Percentiles rank a stretch among this genome's conserved stretches.
Conservation (phyloP, 2,113 vertebrate genomes). For the Oreochromis aureus region DNA sequence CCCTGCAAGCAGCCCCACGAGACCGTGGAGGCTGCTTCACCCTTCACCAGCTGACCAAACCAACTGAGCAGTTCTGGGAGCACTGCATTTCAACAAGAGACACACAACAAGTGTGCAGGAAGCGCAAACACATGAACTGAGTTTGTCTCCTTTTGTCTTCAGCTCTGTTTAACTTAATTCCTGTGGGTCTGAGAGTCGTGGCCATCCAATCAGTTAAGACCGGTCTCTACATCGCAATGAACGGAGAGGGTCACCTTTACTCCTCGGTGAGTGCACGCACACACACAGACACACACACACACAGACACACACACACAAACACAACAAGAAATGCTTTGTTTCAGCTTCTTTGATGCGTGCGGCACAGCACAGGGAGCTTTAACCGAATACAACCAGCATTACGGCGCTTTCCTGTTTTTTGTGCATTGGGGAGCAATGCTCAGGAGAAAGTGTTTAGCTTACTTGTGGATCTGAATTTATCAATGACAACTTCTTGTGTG, state of each 20-base stretch:
- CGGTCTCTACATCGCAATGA: constrained; percentile 92
- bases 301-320: neutral
- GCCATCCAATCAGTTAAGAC: constrained; percentile 97
- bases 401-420: neutral
- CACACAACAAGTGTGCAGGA: neutral
- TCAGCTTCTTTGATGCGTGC: neutral
- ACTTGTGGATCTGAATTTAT: neutral
- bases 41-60: neutral
- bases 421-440: neutral
- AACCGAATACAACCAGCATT: rapidly evolving
- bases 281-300: neutral
- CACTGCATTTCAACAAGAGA: neutral
- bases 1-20: neutral
- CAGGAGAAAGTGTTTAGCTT: neutral
- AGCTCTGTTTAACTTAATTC: constrained; percentile 97
- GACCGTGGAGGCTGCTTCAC: neutral
- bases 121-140: neutral
- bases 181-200: constrained; percentile 92
- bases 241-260: constrained; percentile 95
- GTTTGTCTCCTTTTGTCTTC: constrained; percentile 46
- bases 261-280: constrained; percentile 82
- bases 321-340: neutral
- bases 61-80: neutral
- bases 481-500: neutral
- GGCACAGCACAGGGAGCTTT: neutral